Conservation (phyloP, 2,797 vertebrate species). For the Kryptolebias ocellatus region DNA sequence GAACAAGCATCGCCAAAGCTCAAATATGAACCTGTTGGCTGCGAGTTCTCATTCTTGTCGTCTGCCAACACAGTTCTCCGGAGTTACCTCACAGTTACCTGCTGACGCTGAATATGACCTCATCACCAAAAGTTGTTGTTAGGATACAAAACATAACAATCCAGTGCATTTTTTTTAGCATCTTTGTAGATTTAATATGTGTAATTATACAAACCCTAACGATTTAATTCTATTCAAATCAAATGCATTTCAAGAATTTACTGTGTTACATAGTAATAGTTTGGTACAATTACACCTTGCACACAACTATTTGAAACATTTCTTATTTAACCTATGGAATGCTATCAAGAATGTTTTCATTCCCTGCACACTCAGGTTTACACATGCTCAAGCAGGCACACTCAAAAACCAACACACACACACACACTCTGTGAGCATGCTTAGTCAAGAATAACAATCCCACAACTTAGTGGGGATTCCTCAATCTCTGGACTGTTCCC, state of each 20-base stretch:
- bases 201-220: neutral
- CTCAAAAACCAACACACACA: slow-evolving; percentile 12
- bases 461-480: slow-evolving; percentile 62
- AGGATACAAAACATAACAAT: slow-evolving; percentile 9
- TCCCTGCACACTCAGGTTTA: slow-evolving; percentile 26
- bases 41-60: neutral
- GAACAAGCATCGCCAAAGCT: neutral
- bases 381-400: slow-evolving; percentile 23
- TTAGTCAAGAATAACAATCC: slow-evolving; percentile 62
- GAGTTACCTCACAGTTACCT: slow-evolving; percentile 5
- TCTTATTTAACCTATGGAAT: slow-evolving; percentile 52
- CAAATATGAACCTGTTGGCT: slow-evolving; percentile 12
- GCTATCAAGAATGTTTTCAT: slow-evolving; percentile 52
- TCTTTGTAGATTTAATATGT: neutral
- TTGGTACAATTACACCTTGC: neutral
- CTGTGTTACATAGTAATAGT: neutral
- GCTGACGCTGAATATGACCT: neutral
- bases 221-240: neutral
- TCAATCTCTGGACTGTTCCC: slow-evolving; percentile 37
- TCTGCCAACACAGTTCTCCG: neutral
- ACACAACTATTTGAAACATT: slow-evolving; percentile 29
- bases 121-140: neutral
- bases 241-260: neutral
- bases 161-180: neutral
- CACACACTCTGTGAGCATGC: slow-evolving; percentile 42